Base-by-base conservation (phyloP, 2,888 invertebrate genomes). In the Macrophya alboannulata region DNA sequence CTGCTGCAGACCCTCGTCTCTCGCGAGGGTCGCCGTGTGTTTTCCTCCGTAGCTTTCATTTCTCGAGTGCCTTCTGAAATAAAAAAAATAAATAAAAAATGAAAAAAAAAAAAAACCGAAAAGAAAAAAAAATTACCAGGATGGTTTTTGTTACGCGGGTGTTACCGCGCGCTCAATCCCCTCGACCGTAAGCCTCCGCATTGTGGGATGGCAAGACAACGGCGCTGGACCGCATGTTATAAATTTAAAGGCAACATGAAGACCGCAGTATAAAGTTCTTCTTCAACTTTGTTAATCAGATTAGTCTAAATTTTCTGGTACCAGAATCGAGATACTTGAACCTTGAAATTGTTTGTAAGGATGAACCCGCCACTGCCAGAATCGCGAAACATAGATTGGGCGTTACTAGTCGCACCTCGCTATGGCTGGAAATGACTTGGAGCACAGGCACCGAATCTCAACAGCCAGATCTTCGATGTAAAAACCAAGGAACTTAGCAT, bases 361-460 rank as follows among this genome's bases (percentile, higher is more conserved):
- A 81, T 55, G n/a, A 62, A 62, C 59, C 59, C 79, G 79, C 79
- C 79, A 81, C 43, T 62, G 62, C 59, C 79, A 81, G 79, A 43
- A 81, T 81, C 59, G 79, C 37, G 79, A 62, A 81, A 81, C 79
- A 81, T 43, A 62, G 79, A 62, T 62, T 62, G 79, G 79, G 79
- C 79, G 79, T 62, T 81, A 81, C 79, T 81, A 77, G 55, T 77
- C 77, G n/a, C 55, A 31, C n/a, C 17, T 77, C 31, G 55, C n/a
- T 25, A 77, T 77, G 77, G 43, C 79, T 59, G 59, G 21, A 81
- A 81, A 81, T 43, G 79, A 81, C 79, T 40, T 43, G 6, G 25
- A 81, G 37, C 5, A 68, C 62, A 81, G 43, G 12, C 62, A n/a
- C 81, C 12, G 25, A 62, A 62, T 81, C 81, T 81, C 43, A 55